Base-by-base conservation (phyloP, 2,113 vertebrate genomes). In the Agapornis roseicollis region DNA sequence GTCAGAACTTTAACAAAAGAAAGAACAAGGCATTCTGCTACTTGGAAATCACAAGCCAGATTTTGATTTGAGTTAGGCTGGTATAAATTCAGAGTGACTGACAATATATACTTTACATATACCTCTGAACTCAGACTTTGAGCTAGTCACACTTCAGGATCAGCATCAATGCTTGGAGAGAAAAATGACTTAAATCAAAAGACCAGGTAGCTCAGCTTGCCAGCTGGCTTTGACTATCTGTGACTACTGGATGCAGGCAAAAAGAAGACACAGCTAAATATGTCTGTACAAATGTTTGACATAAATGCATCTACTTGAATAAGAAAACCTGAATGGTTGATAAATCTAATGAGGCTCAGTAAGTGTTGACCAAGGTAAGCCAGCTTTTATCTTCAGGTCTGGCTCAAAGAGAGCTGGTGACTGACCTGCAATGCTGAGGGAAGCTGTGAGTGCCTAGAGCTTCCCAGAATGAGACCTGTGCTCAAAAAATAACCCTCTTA, bases 11-110 rank as follows among this genome's bases (percentile, higher is more conserved):
- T 39, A 80, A 13, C 25, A 60, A 72, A 82, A 71, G 47, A 80
- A 76, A 79, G 42, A 85, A 68, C 23, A 44, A 41, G 39, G 22
- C 28, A 53, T 68, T 94, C 79, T 72, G 35, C 23, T 76, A 23
- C 50, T 85, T 76, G 29, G 10, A 90, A 92, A 72, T 64, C 63
- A 60, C 0, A 5, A 69, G 41, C 6, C 42, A 72, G 68, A 46
- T 76, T 88, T 77, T 64, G 0, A 61, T 85, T 81, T 46, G 13
- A 83, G 28, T 53, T 49, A 72, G 18, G 33, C 33, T 31, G 20
- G 7, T 85, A 77, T 83, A 83, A 85, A 85, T 72, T 64, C 68
- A 88, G 86, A 58, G 20, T 18, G 13, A 23, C 33, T 92, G 41
- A 65, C 69, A 73, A 80, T 49, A 55, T 33, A 55, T 19, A 55